Base-by-base conservation (phyloP, 2,113 vertebrate species). In the Dipodomys stephensi region DNA sequence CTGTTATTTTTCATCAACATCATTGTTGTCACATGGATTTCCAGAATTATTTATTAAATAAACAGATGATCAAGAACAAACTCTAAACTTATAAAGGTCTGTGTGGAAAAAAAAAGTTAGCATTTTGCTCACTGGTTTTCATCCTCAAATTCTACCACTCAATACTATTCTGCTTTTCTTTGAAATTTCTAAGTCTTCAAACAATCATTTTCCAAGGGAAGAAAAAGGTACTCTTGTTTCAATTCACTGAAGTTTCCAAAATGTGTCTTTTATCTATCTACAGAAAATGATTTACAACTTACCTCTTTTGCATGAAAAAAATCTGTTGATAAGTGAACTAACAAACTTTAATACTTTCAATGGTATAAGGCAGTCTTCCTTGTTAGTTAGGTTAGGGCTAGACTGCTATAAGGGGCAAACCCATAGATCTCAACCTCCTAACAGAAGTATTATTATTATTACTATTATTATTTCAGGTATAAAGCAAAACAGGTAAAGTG, bases 181-280 rank as follows among this genome's bases (percentile, higher is more conserved):
- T 82, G 78, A 90, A 80, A 88, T 23, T 64, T 64, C 23, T 79
- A 7, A 80, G 76, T 73, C 67, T 27, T 85, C 88, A 90, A 84
- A 69, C 53, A 18, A 6, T 87, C 15, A 7, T 88, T 94, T 91
- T 91, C 64, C 16, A 77, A 95, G 67, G 10, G 16, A 60, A 92
- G 57, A 74, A 7, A 90, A 72, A 60, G 4, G 44, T 76, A 57
- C 30, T 83, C 44, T 84, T 68, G 30, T 68, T 88, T 60, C 69
- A 39, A 60, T 89, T 89, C 89, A n/a, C 44, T 85, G 57, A 57
- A 25, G 90, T 88, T 93, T 93, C 80, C 92, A 81, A 85, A 96
- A 81, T 86, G 76, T 87, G n/a, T 64, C 35, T 92, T 86, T 30
- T 25, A 78, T 46, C 86, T n/a, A 73, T 57, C 68, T 28, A 57